A percentile compares a stretch with the other conserved stretches of the same genome.
phyloP scores from a whole-genome alignment of 2,888 invertebrate species.

The Gisinianus flammeolus region DNA sequence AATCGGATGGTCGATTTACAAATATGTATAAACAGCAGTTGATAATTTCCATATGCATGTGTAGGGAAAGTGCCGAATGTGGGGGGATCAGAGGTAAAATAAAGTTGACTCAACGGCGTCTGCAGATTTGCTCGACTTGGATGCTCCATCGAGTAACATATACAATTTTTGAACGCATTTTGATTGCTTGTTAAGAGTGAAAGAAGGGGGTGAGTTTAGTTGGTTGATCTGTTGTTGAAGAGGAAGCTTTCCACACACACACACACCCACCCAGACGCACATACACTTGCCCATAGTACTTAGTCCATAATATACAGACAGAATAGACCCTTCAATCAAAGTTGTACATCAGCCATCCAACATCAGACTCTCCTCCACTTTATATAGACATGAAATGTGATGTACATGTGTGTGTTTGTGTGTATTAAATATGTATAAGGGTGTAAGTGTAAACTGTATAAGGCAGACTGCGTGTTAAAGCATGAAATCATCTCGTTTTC shows the following conservation, averaged over 20 bases:
- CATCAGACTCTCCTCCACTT: neutral
- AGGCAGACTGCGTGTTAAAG: slow-evolving; percentile 42
- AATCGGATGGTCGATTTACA: too few relatives aligned
- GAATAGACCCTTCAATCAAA: slow-evolving; percentile 28
- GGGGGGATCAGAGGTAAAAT: too few relatives aligned
- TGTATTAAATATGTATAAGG: neutral
- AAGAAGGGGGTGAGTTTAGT: slow-evolving; percentile 24
- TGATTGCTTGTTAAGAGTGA: slow-evolving; percentile 29
- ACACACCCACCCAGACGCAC: neutral
- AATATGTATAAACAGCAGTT: too few relatives aligned
- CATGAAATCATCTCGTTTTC: slow-evolving; percentile 49
- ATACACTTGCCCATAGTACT: neutral
- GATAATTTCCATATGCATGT: too few relatives aligned
- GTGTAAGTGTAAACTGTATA: too few relatives aligned
- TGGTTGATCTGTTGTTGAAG: slow-evolving; percentile 27
- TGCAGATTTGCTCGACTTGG: neutral
- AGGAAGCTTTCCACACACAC: neutral
- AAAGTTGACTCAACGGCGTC: neutral
- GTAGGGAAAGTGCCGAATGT: too few relatives aligned
- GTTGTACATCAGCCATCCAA: neutral
- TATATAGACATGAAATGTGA: too few relatives aligned
- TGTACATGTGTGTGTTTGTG: neutral
- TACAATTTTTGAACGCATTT: slow-evolving; percentile 13
- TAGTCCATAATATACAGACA: neutral
- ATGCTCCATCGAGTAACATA: neutral